These are phyloP conservation scores for Aphelocoma californica DNA, from an alignment of 2,797 vertebrate species.

Conservation along the genomic window DNA sequence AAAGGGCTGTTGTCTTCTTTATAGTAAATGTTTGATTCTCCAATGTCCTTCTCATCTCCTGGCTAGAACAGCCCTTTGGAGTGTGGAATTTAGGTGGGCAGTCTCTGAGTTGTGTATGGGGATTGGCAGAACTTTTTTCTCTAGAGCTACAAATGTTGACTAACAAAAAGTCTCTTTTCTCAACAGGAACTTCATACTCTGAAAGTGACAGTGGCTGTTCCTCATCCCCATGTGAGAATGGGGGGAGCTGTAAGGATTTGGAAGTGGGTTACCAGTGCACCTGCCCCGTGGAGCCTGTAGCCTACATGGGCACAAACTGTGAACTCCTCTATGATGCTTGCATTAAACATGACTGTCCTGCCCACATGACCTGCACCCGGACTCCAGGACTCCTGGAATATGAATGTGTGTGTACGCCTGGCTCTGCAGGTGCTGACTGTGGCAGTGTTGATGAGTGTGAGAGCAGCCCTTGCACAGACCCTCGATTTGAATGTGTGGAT, in stretches of 20 bases:
- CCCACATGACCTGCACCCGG: slow-evolving; percentile 65
- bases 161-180: slow-evolving; percentile 14
- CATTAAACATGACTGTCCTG: slow-evolving; percentile 58
- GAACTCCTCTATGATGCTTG: slow-evolving; percentile 81
- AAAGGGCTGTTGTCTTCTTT: background rate
- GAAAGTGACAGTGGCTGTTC: slow-evolving; percentile 76
- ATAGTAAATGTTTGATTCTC: background rate
- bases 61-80: background rate
- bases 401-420: slow-evolving; percentile 76
- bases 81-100: background rate
- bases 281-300: slow-evolving; percentile 71
- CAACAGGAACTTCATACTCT: slow-evolving; percentile 78
- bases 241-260: slow-evolving; percentile 77
- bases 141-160: background rate
- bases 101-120: fast-evolving
- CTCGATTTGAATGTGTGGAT: slow-evolving; percentile 72
- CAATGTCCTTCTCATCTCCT: background rate
- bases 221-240: slow-evolving; percentile 82
- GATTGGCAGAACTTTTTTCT: background rate
- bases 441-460: slow-evolving; percentile 71
- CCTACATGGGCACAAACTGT: slow-evolving; percentile 80
- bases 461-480: slow-evolving; percentile 76
- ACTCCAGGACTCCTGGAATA: slow-evolving; percentile 69
- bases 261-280: slow-evolving; percentile 77
- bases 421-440: slow-evolving; percentile 72